These are phyloP conservation scores for Helleia helle DNA, from an alignment of 2,888 invertebrate species.

Conservation along the genomic window DNA sequence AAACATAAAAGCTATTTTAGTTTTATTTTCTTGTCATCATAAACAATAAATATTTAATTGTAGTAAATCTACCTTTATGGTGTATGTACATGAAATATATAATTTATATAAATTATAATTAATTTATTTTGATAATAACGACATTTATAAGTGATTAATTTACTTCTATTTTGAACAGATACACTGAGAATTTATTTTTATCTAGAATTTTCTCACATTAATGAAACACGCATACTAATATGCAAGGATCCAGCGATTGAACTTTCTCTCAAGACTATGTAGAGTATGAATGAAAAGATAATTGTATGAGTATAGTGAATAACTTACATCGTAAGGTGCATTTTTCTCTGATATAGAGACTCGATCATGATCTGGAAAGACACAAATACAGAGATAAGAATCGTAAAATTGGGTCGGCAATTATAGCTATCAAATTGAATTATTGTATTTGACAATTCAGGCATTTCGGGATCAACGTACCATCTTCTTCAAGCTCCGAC, in stretches of 20 bases:
- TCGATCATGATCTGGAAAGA: conserved; percentile 74
- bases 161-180: no score
- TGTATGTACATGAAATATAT: no score
- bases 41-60: no score
- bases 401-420: conserved; percentile 30
- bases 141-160: no score
- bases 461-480: conserved; percentile 40
- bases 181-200: no score
- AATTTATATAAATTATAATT: no score
- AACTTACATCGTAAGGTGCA: conserved; percentile 77
- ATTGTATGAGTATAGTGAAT: conserved; percentile 25
- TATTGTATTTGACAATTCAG: not conserved
- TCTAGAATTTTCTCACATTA: conserved; percentile 23
- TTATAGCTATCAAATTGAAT: not conserved
- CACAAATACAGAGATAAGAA: conserved; percentile 40
- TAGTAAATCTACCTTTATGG: no score
- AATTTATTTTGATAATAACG: no score
- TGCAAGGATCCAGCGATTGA: conserved; percentile 9
- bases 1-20: no score
- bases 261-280: conserved; percentile 29
- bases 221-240: conserved; percentile 32
- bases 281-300: conserved; percentile 35
- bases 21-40: no score
- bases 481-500: conserved; percentile 75
- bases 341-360: conserved; percentile 75